Evolutionary conservation across 2,888 invertebrate genomes (phyloP).

Genomic region (Dioctria linearis): DNA sequence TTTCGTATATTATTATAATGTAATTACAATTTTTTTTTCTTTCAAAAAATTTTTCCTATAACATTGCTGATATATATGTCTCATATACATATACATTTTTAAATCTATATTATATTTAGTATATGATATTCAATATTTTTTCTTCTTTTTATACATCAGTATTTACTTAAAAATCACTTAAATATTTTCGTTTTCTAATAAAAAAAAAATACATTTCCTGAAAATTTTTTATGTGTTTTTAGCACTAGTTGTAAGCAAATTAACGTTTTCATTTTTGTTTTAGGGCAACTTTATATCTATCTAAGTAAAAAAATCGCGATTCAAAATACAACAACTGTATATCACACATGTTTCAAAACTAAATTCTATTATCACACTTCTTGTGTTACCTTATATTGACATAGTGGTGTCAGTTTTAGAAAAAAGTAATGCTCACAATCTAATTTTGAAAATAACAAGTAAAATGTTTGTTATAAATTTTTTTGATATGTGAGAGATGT

Average conservation of each 20-base stretch:
- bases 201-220: conserved; percentile 45
- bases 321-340: neutral
- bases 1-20: neutral
- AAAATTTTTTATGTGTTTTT: conserved; percentile 12
- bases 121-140: conserved; percentile 35
- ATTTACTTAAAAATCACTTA: neutral
- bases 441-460: neutral
- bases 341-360: conserved; percentile 18
- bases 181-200: neutral
- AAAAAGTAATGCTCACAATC: neutral
- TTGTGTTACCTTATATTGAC: conserved; percentile 3
- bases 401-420: conserved; percentile 26
- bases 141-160: neutral
- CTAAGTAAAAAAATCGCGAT: neutral
- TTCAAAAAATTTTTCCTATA: conserved; percentile 25
- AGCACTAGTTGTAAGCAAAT: conserved; percentile 32
- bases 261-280: neutral
- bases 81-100: conserved; percentile 20
- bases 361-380: conserved; percentile 35
- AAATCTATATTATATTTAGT: conserved; percentile 11
- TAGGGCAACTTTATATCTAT: conserved; percentile 26
- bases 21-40: conserved; percentile 39
- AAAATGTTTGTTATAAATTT: too few species aligned
- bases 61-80: conserved; percentile 19
- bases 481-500: too few species aligned